Evolutionary conservation across 30 jellyfish, hydroid and myxozoan genomes (phyloP).

Genomic region (Euphysa ruthae): DNA sequence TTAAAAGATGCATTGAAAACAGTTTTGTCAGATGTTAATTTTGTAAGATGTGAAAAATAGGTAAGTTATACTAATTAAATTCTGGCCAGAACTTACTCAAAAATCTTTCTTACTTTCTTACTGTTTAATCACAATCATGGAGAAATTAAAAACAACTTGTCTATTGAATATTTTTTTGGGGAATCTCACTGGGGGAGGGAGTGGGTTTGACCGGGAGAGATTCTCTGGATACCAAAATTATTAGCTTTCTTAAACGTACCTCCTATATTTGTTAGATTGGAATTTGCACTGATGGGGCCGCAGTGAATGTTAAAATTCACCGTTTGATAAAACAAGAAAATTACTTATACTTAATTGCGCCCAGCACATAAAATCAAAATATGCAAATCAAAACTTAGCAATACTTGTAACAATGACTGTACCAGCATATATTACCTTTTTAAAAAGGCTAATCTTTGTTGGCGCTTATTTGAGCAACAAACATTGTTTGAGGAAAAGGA

Average conservation of each 20-base stretch:
- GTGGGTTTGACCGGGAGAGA: too few species aligned
- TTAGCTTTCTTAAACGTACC: too few species aligned
- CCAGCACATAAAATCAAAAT: conserved; percentile 1
- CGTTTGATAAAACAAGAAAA: not conserved
- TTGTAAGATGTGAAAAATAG: not conserved
- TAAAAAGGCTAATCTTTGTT: conserved; percentile 8
- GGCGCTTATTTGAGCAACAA: conserved; percentile 9
- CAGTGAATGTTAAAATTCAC: not conserved
- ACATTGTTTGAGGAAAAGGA: not conserved
- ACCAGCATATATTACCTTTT: conserved; percentile 1
- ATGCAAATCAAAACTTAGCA: not conserved
- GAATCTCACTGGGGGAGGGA: too few species aligned
- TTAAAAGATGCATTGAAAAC: conserved; percentile 8
- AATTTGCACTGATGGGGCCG: conserved; percentile 17
- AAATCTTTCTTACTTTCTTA: too few species aligned
- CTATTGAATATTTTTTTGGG: too few species aligned
- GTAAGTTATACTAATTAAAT: too few species aligned
- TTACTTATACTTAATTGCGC: conserved; percentile 1
- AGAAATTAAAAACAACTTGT: too few species aligned
- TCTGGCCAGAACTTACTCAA: too few species aligned
- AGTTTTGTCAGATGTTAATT: not conserved
- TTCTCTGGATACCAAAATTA: too few species aligned
- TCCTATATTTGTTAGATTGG: too few species aligned
- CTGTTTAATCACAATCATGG: too few species aligned
- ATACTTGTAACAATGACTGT: not conserved